A percentile compares a stretch with the other conserved stretches of the same genome.
phyloP scores from a whole-genome alignment of 2,888 invertebrate genomes.

The Cerastoderma edule region DNA sequence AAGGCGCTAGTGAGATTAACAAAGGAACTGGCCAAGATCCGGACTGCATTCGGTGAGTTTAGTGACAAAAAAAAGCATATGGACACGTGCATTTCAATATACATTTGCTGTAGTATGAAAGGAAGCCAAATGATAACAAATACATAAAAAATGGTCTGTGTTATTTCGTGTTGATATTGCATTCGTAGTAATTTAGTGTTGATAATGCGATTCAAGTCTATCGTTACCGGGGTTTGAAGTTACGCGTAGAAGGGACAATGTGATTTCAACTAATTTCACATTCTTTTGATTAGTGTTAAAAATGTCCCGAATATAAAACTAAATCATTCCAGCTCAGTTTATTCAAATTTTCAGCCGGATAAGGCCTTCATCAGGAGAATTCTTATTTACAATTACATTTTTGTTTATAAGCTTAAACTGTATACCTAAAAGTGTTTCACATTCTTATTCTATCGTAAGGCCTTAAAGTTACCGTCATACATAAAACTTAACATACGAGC shows the following conservation, averaged over 20 bases:
- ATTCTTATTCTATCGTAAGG: not conserved
- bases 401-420: too few species aligned
- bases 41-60: not conserved
- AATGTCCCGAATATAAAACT: too few species aligned
- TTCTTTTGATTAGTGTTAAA: too few species aligned
- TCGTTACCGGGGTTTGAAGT: not conserved
- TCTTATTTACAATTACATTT: too few species aligned
- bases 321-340: too few species aligned
- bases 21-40: not conserved
- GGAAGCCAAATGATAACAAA: not conserved
- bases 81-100: not conserved
- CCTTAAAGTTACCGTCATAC: too few species aligned
- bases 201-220: not conserved
- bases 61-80: not conserved
- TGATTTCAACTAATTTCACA: too few species aligned
- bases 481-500: not conserved
- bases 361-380: too few species aligned
- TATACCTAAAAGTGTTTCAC: not conserved
- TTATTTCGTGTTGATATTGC: not conserved
- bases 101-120: not conserved
- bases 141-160: not conserved
- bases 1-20: slow-evolving; percentile 6
- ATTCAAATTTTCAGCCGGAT: too few species aligned
- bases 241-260: too few species aligned
- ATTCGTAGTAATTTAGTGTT: not conserved